Evolutionary conservation across 2,113 vertebrate species (phyloP), one percentile per base, ranked within the genome.

Genomic region (Gallinago media): DNA sequence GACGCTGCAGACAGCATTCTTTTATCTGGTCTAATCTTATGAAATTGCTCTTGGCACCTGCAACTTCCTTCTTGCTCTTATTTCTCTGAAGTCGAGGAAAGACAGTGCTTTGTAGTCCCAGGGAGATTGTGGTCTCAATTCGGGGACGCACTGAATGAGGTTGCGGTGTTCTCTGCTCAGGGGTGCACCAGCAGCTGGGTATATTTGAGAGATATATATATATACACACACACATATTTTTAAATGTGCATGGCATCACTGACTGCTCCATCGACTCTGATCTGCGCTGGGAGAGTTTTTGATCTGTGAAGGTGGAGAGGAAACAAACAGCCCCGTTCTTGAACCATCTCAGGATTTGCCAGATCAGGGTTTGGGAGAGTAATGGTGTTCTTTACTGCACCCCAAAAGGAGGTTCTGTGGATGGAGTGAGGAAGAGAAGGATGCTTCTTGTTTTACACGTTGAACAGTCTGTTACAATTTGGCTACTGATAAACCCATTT

Each of bases 161-260:
- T 47, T 1, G 4, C 11, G 56, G 26, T 11, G 11, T 9, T 49
- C 62, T 66, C 12, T 6, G 0, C 70, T 29, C 9, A 11, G 15
- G 46, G 32, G 3, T 50, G 4, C 31, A 4, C 34, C 13, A 14
- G 31, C 46, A 47, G 65, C 44, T 55, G 87, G 16, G 1, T 42
- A 0, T 67, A 4, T 80, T 54, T 59, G 61, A 27, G 16, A 15
- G 7, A 7, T 29, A 6, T 0, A 5, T 1, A 3, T 25, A 16
- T 19, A n/a, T n/a, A n/a, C n/a, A n/a, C n/a, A n/a, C n/a, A n/a
- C n/a, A n/a, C n/a, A 0, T 7, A 1, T 38, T 27, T 62, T 25
- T 26, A 19, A 9, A 2, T 6, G 22, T 15, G 46, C 5, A 0
- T 3, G 12, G 9, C 25, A 2, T 44, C 44, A 7, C 21, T 23